Base-by-base conservation (phyloP, 2,113 vertebrate species). In the Apteryx owenii region DNA sequence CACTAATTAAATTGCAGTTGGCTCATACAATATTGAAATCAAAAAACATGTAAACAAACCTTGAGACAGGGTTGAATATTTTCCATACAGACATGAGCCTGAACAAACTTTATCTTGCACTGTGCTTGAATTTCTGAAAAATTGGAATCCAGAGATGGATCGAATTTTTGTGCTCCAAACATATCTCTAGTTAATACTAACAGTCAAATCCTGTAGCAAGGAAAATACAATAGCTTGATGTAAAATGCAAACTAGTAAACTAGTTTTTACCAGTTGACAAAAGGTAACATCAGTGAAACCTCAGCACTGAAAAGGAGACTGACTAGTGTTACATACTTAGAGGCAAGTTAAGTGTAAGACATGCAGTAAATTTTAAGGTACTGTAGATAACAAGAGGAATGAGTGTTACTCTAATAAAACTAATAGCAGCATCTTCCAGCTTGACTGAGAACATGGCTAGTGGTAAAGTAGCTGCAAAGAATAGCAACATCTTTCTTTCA, bases 1-100 rank as follows among this genome's bases (percentile, higher is more conserved):
- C 54, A 10, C 68, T 96, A 96, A 96, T 96, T 93, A 93, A 96
- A 83, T 79, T 90, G 60, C 81, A 90, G 95, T 97, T 95, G 73
- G 80, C 87, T 96, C 20, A 6, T 87, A 81, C 81, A 95, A 90
- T 81, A 88, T 79, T 89, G 85, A 89, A 97, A 97, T 95, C 14
- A 92, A 89, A 92, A 92, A 77, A 36, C 89, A 91, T 31, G 70
- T 92, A 95, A 97, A 96, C 90, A 96, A 93, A 92, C 86, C 48
- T 87, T 80, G 56, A 92, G 78, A 95, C n/a, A 48, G 77, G 58
- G 58, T 64, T 85, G 77, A 94, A 94, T 92, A 90, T 79, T 96
- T 97, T 93, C 64, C 76, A 68, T 84, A 76, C 68, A 96, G 76
- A 84, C 88, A 89, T 81, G 69, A 93, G 73, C 83, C 90, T 87